Percentiles rank a stretch among this genome's conserved stretches.
phyloP scores from a whole-genome alignment of 2,113 vertebrate genomes.

The Mustela nigripes region DNA sequence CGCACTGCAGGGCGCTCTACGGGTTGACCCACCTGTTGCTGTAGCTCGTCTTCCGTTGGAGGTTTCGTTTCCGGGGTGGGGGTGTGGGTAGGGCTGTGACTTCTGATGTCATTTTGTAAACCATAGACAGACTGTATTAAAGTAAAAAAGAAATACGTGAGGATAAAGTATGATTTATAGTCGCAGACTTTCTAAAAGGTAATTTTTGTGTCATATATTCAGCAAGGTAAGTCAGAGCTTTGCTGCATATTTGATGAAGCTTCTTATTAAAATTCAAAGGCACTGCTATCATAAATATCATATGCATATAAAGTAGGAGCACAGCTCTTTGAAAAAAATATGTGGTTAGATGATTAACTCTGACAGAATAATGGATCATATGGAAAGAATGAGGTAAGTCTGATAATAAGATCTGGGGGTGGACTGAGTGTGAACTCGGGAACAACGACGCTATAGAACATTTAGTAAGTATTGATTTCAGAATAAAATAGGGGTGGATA shows the following conservation, averaged over 20 bases:
- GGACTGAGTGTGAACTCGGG: neutral
- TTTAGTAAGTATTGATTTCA: neutral
- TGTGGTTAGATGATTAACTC: neutral
- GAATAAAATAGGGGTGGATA: neutral
- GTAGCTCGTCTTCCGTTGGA: conserved; percentile 96
- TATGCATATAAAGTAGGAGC: neutral
- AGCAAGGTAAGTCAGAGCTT: neutral
- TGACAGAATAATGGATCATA: neutral
- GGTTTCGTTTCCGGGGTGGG: conserved; percentile 95
- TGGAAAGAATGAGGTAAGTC: neutral
- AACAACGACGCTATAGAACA: neutral
- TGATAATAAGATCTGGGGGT: neutral
- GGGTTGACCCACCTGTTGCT: conserved; percentile 92
- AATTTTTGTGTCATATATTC: neutral
- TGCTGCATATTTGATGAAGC: neutral
- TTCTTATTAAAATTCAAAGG: conserved; percentile 24
- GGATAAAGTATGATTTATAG: neutral
- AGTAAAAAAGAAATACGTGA: conserved; percentile 70
- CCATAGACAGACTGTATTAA: conserved; percentile 95
- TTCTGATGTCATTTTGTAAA: conserved; percentile 97
- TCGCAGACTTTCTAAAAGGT: neutral
- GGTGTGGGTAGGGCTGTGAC: conserved; percentile 96
- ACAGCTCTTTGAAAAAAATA: neutral
- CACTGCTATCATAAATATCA: neutral
- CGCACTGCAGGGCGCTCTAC: neutral